A percentile compares a stretch with the other conserved stretches of the same genome.
Conservation (phyloP, 2,888 invertebrate genomes). For the Muschampia staudingeri region DNA sequence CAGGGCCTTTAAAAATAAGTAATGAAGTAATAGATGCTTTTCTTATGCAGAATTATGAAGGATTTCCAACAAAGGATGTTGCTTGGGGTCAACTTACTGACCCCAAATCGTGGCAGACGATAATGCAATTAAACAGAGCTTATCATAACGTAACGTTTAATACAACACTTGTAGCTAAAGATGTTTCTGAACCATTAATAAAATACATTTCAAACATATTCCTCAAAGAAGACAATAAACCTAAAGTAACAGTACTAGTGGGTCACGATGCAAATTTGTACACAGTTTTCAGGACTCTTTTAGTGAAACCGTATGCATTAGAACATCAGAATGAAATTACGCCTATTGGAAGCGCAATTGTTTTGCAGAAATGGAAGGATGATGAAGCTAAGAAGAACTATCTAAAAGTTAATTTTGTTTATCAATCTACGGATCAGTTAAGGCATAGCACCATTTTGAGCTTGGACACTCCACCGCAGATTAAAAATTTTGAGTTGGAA, state of each 20-base stretch:
- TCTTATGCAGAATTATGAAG: slow-evolving; percentile 85
- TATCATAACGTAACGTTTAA: slow-evolving; percentile 85
- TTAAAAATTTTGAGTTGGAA: slow-evolving; percentile 75
- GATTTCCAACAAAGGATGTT: slow-evolving; percentile 76
- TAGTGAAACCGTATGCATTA: slow-evolving; percentile 76
- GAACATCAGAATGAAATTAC: slow-evolving; percentile 77
- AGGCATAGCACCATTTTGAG: slow-evolving; percentile 75
- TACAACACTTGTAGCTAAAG: slow-evolving; percentile 79
- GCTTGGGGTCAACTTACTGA: slow-evolving; percentile 81
- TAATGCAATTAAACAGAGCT: slow-evolving; percentile 75
- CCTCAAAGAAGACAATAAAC: slow-evolving; percentile 65
- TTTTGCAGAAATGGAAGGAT: slow-evolving; percentile 84
- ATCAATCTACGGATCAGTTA: slow-evolving; percentile 79
- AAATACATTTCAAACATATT: slow-evolving; percentile 77
- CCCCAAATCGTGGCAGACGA: slow-evolving; percentile 73
- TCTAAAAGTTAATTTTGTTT: slow-evolving; percentile 82
- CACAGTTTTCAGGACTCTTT: slow-evolving; percentile 77
- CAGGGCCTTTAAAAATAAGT: slow-evolving; percentile 83
- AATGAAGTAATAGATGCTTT: slow-evolving; percentile 85
- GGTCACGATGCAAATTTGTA: slow-evolving; percentile 86
- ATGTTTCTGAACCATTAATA: slow-evolving; percentile 79
- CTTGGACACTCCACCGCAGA: slow-evolving; percentile 77
- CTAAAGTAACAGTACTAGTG: slow-evolving; percentile 80
- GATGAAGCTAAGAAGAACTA: slow-evolving; percentile 68
- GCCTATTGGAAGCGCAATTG: slow-evolving; percentile 84